Conservation (phyloP, 2,888 invertebrate species). For the Cephus runcator region DNA sequence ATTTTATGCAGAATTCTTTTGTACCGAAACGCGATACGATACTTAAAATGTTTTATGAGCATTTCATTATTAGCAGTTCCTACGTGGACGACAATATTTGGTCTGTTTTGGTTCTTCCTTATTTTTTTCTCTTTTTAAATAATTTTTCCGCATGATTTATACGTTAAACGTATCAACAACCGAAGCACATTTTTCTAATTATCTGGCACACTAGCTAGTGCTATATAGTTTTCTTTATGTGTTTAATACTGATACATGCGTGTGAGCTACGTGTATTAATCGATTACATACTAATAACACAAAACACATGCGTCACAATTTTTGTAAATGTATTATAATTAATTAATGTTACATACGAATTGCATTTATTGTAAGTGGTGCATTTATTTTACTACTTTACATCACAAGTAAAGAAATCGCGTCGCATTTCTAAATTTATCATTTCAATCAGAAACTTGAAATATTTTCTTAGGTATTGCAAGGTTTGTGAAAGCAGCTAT, state of each 20-base stretch:
- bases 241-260: not conserved
- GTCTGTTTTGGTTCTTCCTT: not conserved
- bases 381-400: conserved; percentile 35
- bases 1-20: not conserved
- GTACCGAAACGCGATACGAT: not conserved
- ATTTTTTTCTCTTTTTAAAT: not conserved
- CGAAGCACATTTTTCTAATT: not conserved
- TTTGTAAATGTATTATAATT: conserved; percentile 28
- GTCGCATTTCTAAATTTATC: not conserved
- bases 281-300: not conserved
- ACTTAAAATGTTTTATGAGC: not conserved
- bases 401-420: not conserved
- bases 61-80: not conserved
- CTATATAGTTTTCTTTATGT: not conserved
- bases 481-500: conserved; percentile 14
- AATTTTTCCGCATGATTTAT: not conserved
- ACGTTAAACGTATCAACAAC: not conserved
- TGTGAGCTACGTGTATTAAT: not conserved
- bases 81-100: not conserved
- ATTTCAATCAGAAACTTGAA: not conserved
- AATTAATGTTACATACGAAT: conserved; percentile 28
- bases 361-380: conserved; percentile 49
- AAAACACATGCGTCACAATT: conserved; percentile 25
- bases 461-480: conserved; percentile 11
- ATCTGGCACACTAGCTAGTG: not conserved